Conservation (phyloP, 2,888 invertebrate species). For the Apodemia zela region DNA sequence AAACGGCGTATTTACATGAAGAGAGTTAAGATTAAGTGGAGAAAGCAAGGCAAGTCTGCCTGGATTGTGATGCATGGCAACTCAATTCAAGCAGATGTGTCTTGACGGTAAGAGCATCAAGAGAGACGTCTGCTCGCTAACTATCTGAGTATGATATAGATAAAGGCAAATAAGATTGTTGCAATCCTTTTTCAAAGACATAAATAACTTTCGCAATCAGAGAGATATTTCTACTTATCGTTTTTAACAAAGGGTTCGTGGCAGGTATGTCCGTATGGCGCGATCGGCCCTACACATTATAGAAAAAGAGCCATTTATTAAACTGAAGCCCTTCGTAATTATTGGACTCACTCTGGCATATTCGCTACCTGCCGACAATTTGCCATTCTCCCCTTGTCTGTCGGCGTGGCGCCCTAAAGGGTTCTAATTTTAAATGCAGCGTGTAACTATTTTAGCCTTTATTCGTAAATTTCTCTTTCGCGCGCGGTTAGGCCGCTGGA, state of each 20-base stretch:
- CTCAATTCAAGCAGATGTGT: no score
- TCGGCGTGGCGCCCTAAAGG: slow-evolving; percentile 80
- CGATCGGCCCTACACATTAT: slow-evolving; percentile 73
- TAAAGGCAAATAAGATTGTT: slow-evolving; percentile 14
- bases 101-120: no score
- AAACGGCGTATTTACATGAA: no score
- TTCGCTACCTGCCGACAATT: slow-evolving; percentile 80
- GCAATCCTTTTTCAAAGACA: slow-evolving; percentile 8
- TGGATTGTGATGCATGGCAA: no score
- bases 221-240: slow-evolving; percentile 15
- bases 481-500: slow-evolving; percentile 74
- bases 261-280: slow-evolving; percentile 78
- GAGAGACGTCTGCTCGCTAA: no score
- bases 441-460: slow-evolving; percentile 75
- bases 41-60: no score
- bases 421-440: slow-evolving; percentile 78
- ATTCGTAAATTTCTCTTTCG: slow-evolving; percentile 77
- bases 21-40: no score
- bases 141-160: not conserved
- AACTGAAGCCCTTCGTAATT: slow-evolving; percentile 75
- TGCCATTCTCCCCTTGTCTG: slow-evolving; percentile 78
- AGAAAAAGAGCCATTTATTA: slow-evolving; percentile 79
- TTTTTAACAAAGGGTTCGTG: slow-evolving; percentile 60
- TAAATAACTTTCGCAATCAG: slow-evolving; percentile 41
- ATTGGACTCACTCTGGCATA: slow-evolving; percentile 70